These are phyloP conservation scores for Drosophila busckii DNA, from an alignment of 1,140 invertebrate genomes.

Conservation along the genomic window DNA sequence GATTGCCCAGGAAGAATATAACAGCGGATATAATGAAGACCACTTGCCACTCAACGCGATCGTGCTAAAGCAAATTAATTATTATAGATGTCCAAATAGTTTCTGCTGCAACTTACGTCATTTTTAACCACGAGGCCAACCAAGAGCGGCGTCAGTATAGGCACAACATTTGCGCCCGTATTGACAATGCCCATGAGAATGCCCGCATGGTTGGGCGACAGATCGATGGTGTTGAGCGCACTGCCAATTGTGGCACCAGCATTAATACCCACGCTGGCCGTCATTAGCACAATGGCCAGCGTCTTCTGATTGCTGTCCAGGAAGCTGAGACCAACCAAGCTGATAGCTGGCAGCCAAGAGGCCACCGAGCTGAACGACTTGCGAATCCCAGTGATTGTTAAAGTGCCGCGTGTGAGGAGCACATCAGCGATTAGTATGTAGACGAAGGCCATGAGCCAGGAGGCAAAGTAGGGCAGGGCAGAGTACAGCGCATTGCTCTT, in stretches of 20 bases:
- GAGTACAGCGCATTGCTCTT: constrained; percentile 86
- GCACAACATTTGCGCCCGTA: constrained; percentile 85
- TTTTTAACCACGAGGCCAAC: constrained; percentile 83
- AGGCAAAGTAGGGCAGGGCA: constrained; percentile 88
- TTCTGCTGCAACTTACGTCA: constrained; percentile 80
- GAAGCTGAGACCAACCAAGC: constrained; percentile 83
- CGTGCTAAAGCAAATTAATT: constrained; percentile 75
- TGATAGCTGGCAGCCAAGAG: constrained; percentile 81
- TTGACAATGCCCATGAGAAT: constrained; percentile 86
- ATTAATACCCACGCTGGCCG: constrained; percentile 87
- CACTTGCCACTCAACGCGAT: constrained; percentile 84
- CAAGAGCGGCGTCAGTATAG: constrained; percentile 85
- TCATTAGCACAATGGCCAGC: constrained; percentile 82
- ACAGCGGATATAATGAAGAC: constrained; percentile 88
- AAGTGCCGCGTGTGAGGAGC: constrained; percentile 80
- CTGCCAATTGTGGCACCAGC: constrained; percentile 86
- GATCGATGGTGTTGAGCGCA: constrained; percentile 85
- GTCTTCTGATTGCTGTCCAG: constrained; percentile 79
- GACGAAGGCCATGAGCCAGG: constrained; percentile 85
- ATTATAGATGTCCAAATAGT: constrained; percentile 23
- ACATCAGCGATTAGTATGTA: constrained; percentile 83
- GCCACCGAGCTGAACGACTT: constrained; percentile 85
- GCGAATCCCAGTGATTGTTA: constrained; percentile 80
- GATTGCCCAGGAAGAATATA: constrained; percentile 84
- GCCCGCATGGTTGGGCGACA: constrained; percentile 88